A percentile compares a stretch with the other conserved stretches of the same genome.
Conservation (phyloP, 2,888 invertebrate genomes). For the Pterostichus niger region DNA sequence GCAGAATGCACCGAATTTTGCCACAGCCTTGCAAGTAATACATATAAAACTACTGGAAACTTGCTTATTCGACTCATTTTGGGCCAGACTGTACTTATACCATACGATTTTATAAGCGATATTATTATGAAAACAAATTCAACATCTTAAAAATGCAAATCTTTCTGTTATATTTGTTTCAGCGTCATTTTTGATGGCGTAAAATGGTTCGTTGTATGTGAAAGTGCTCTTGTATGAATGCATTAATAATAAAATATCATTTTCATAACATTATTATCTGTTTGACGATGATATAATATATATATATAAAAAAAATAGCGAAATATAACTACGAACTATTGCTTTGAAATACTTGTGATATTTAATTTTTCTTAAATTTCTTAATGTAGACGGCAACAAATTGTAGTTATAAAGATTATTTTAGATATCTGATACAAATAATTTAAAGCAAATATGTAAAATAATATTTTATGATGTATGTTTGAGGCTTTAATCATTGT, state of each 20-base stretch:
- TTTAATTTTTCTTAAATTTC: conserved; percentile 46
- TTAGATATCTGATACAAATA: conserved; percentile 35
- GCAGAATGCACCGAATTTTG: too few species aligned
- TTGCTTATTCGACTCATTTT: conserved; percentile 18
- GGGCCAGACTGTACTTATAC: not conserved
- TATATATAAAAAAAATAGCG: not conserved
- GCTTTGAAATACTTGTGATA: conserved; percentile 43
- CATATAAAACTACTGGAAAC: not conserved
- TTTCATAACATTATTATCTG: conserved; percentile 36
- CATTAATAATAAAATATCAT: conserved; percentile 60
- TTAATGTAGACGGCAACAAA: conserved; percentile 43
- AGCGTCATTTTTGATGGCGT: conserved; percentile 4
- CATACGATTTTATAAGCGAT: conserved; percentile 29
- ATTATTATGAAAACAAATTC: not conserved
- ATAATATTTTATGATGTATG: conserved; percentile 32
- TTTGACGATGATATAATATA: conserved; percentile 9
- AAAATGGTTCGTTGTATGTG: conserved; percentile 61
- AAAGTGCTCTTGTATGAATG: conserved; percentile 64
- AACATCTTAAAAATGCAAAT: conserved; percentile 36
- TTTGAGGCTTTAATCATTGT: conserved; percentile 48
- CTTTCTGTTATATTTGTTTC: conserved; percentile 56
- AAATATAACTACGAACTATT: conserved; percentile 16
- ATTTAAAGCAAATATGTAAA: too few species aligned
- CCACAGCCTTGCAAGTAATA: not conserved
- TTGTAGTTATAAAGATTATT: conserved; percentile 33